These are phyloP conservation scores for Notechis scutatus DNA, from an alignment of 2,113 vertebrate genomes.

Conservation along the genomic window DNA sequence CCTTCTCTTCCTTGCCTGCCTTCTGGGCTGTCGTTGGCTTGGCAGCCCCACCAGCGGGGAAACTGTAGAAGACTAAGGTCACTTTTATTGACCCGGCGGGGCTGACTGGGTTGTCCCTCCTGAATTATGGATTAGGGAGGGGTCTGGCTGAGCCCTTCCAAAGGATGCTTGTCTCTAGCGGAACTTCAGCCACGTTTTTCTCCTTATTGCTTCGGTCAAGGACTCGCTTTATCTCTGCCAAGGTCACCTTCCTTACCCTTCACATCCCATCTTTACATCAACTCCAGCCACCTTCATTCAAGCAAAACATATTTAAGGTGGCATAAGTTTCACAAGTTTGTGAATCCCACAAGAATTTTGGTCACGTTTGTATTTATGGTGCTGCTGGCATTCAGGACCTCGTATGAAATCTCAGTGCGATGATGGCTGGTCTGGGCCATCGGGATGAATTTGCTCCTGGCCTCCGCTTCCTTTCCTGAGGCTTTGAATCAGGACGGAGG, in stretches of 20 bases:
- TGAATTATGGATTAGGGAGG: neutral
- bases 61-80: too few species aligned
- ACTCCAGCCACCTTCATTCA: neutral
- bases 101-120: neutral
- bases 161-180: neutral
- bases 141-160: neutral
- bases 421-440: neutral
- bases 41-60: neutral
- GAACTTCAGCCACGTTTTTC: neutral
- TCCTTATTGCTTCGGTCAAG: neutral
- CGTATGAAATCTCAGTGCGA: neutral
- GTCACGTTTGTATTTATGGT: neutral
- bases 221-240: neutral
- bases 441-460: neutral
- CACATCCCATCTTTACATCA: neutral
- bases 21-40: neutral
- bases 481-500: neutral
- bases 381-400: neutral
- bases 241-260: neutral
- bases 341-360: neutral
- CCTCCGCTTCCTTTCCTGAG: too few species aligned
- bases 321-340: neutral
- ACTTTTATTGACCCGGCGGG: neutral
- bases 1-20: neutral
- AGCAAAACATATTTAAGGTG: neutral